Conservation (phyloP, 2,888 invertebrate genomes). For the Pristionchus exspectatus region DNA sequence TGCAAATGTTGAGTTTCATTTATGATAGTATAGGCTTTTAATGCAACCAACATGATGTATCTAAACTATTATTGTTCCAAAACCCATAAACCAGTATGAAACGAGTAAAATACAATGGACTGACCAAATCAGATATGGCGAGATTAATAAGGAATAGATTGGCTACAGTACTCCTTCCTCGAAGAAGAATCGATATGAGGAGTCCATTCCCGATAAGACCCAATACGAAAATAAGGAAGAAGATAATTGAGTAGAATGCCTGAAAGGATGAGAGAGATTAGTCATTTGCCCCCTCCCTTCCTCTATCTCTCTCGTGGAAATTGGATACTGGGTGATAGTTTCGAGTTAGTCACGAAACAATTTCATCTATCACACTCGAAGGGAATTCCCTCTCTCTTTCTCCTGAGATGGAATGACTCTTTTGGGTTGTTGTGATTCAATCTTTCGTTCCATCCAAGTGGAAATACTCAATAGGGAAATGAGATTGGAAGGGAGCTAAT, state of each 20-base stretch:
- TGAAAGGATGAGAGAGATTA: slow-evolving; percentile 57
- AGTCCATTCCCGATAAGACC: slow-evolving; percentile 77
- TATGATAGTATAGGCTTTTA: too few relatives aligned
- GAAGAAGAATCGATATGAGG: slow-evolving; percentile 69
- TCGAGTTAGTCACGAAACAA: slow-evolving; percentile 2
- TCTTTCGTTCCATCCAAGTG: not conserved
- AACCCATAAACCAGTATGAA: not conserved
- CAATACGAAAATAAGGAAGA: slow-evolving; percentile 74
- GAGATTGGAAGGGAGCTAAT: slow-evolving; percentile 9
- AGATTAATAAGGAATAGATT: slow-evolving; percentile 97
- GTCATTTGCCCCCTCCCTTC: not conserved
- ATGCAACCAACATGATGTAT: not conserved
- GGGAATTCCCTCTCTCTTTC: slow-evolving; percentile 1
- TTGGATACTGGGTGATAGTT: slow-evolving; percentile 3
- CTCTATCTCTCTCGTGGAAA: not conserved
- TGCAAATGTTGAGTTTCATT: slow-evolving; percentile 58
- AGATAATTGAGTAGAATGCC: slow-evolving; percentile 73
- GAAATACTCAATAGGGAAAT: slow-evolving; percentile 23
- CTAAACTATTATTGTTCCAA: too few relatives aligned
- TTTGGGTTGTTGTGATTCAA: not conserved
- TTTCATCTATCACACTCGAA: slow-evolving; percentile 4
- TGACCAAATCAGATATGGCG: slow-evolving; percentile 90
- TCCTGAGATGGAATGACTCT: not conserved
- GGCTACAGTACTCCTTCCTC: slow-evolving; percentile 75
- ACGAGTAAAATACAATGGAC: slow-evolving; percentile 3